Base-by-base conservation (phyloP, 1,140 invertebrate species). In the Sarcophaga peregrina region DNA sequence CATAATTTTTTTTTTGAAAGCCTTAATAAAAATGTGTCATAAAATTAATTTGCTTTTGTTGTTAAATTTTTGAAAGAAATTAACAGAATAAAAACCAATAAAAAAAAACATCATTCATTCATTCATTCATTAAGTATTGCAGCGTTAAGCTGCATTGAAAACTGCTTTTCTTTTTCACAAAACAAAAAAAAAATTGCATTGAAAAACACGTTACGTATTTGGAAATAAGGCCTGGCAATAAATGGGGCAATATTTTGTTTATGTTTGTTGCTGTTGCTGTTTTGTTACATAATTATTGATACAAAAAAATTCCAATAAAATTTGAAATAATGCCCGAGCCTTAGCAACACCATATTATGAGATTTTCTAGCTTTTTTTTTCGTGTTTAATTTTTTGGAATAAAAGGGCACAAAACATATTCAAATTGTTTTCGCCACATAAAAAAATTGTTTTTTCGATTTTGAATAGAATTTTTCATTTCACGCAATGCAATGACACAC, bases 281-380 rank as follows among this genome's bases (percentile, higher is more conserved):
- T 13, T 58, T n/a, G 15, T 58, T 58, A 58, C 54, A 58, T 58
- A 58, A 58, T 58, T 58, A 58, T 58, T 58, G 54, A 58, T 13
- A 13, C 54, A 6, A 58, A 58, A n/a, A 58, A 58, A 37, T 58
- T 58, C 15, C 15, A 58, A 37, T 37, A 37, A 37, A 37, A 37
- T 2, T 37, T 37, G 1, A 37, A 37, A 37, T 37, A 15, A 58
- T 58, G 7, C 50, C 5, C 54, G n/a, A 0, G n/a, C 52, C 15
- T n/a, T 15, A n/a, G 7, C 54, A 7, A n/a, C 13, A 58, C 15
- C 15, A 58, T 58, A 7, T 37, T 37, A 37, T 37, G 25, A 37
- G 25, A 37, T 37, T 37, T 37, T 37, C 25, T 37, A 37, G 1
- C 4, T 37, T 37, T 37, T 37, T 37, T 37, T 37, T 37, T 37